Evolutionary conservation across 2,888 invertebrate genomes (phyloP).

Genomic region (Salpingus planirostris): DNA sequence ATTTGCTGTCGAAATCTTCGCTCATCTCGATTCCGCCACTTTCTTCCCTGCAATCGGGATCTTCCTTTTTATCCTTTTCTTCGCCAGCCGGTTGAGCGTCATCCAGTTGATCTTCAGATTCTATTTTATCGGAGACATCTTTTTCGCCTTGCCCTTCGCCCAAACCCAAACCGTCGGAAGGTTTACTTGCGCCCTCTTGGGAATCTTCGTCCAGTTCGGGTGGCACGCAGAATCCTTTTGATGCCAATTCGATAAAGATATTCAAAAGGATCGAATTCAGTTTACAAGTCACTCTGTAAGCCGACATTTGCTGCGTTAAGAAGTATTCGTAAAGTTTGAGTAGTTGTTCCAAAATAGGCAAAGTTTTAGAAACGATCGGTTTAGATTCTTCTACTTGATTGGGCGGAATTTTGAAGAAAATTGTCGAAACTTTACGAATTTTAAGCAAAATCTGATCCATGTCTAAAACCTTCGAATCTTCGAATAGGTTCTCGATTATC

Average conservation of each 20-base stretch:
- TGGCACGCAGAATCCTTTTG: slow-evolving; percentile 83
- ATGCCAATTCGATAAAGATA: slow-evolving; percentile 74
- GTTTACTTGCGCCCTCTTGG: slow-evolving; percentile 40
- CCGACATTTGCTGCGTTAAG: slow-evolving; percentile 66
- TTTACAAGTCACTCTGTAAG: slow-evolving; percentile 73
- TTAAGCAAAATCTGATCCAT: slow-evolving; percentile 39
- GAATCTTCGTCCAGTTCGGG: slow-evolving; percentile 69
- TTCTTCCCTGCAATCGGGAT: slow-evolving; percentile 74
- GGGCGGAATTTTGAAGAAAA: slow-evolving; percentile 41
- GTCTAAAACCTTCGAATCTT: slow-evolving; percentile 53
- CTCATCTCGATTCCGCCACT: slow-evolving; percentile 93
- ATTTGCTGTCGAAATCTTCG: slow-evolving; percentile 86
- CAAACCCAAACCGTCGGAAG: slow-evolving; percentile 72
- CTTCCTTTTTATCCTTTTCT: slow-evolving; percentile 54
- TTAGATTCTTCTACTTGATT: slow-evolving; percentile 23
- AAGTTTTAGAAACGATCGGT: slow-evolving; percentile 27
- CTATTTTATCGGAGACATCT: slow-evolving; percentile 89
- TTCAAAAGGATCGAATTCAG: slow-evolving; percentile 73
- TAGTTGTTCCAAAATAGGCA: slow-evolving; percentile 73
- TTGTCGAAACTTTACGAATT: slow-evolving; percentile 32
- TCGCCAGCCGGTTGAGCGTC: slow-evolving; percentile 77
- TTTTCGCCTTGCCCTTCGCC: slow-evolving; percentile 90
- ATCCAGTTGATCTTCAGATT: slow-evolving; percentile 85
- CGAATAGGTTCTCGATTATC: slow-evolving; percentile 53
- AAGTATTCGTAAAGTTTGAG: slow-evolving; percentile 67